Evolutionary conservation across 1,140 invertebrate genomes (phyloP), one percentile per base, ranked within the genome.

Genomic region (Olivierus martensii): DNA sequence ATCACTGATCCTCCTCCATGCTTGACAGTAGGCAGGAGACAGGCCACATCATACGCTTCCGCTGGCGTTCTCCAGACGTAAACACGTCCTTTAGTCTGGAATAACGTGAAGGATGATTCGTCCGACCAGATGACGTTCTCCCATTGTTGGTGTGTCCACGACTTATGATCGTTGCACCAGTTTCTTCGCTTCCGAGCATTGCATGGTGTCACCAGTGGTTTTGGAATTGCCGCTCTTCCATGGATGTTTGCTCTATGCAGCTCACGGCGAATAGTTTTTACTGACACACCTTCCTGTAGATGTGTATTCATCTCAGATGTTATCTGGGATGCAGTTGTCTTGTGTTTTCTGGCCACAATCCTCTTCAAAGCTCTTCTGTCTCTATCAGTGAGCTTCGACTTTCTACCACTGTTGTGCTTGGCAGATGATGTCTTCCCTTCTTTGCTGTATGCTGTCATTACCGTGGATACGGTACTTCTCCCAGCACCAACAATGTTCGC

Each of bases 181-280:
- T 44, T 17, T 17, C 49, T n/a, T 51, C 49, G 41, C 21, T 51
- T 51, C 22, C 38, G 44, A 51, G 38, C 41, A 51, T 51, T 51
- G 35, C 17, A 21, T 43, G 41, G n/a, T 51, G 41, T 51, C 49
- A 51, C 41, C 21, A 43, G 44, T 35, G 49, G 49, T 39, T 49
- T 49, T 22, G 22, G 35, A 49, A 49, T 49, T 37, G 36, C 49
- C 41, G 7, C 49, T 51, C 49, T 43, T 39, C 28, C 41, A 44
- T 44, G 36, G 34, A 51, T 44, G 22, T 44, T 43, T n/a, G 22
- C 46, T 35, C 22, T 19, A 47, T 47, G 46, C 34, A 6, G 46
- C 36, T 47, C 22, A 21, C 15, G n/a, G n/a, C n/a, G n/a, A n/a
- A n/a, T n/a, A n/a, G n/a, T n/a, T n/a, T n/a, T n/a, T n/a, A n/a